Evolutionary conservation across 2,797 vertebrate species (phyloP), one percentile per base, ranked within the genome.

Genomic region (Platalea minor): DNA sequence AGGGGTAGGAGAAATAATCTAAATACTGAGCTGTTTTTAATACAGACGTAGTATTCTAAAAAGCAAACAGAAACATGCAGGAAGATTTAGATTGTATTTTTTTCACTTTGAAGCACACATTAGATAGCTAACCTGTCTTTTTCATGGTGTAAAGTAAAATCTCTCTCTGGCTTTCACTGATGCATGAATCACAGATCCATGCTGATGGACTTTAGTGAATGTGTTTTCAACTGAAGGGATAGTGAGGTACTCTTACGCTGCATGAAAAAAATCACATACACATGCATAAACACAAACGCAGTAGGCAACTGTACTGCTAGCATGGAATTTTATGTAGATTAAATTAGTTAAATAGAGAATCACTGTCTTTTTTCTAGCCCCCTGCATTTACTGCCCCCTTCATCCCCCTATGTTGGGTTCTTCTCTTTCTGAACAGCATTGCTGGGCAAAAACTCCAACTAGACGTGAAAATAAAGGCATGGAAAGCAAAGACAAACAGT

Each of bases 401-500:
- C 35, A 68, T 72, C 25, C 39, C 28, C 33, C 37, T 64, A 3
- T 68, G 69, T 10, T 85, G 73, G 77, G 29, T 74, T 96, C 81
- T 53, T 73, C 82, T 94, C 53, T 86, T 87, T 93, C 73, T 82
- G 76, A 64, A 74, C 79, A 91, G 93, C 79, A 79, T 68, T 89
- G 29, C 85, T 95, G 92, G 94, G 84, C 79, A 90, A 94, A 97
- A 97, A 97, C 96, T 97, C 96, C 39, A 95, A 94, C 95, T 83
- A 90, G 56, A 93, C 89, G 57, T 50, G 33, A 90, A 96, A 97
- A 96, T 96, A 97, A 98, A 97, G 97, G 54, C 96, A 86, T 64
- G 94, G 96, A 95, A 96, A 95, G 94, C 94, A 92, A 75, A 97
- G 97, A 64, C 90, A 94, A 94, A 93, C 82, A 59, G 25, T 96